Percentiles rank a stretch among this genome's conserved stretches.
Conservation (phyloP, 2,888 invertebrate genomes). For the Nomada lathburiana region DNA sequence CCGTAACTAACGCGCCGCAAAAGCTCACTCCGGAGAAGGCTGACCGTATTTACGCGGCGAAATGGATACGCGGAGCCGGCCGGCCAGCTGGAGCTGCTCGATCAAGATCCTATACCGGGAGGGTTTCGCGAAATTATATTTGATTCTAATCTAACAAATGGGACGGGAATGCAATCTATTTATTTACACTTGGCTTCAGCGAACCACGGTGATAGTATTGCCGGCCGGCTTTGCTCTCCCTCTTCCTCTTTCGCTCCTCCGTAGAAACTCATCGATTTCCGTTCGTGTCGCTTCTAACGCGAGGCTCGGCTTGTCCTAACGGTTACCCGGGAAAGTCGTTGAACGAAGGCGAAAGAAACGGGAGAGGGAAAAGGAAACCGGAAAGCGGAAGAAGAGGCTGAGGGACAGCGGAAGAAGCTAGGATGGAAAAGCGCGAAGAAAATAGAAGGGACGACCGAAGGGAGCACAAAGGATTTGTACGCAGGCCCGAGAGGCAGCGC, state of each 20-base stretch:
- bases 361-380: not conserved
- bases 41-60: conserved; percentile 54
- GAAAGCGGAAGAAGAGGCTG: not conserved
- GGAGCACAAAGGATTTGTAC: conserved; percentile 1
- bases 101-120: conserved; percentile 51
- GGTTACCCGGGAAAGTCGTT: conserved; percentile 1
- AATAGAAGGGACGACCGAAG: not conserved
- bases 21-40: conserved; percentile 47
- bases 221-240: conserved; percentile 24
- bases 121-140: conserved; percentile 79
- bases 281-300: conserved; percentile 15
- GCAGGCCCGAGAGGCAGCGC: conserved; percentile 33
- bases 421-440: not conserved
- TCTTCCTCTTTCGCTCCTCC: not conserved
- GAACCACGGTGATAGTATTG: conserved; percentile 70
- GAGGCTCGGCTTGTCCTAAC: conserved; percentile 9
- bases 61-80: conserved; percentile 52
- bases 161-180: conserved; percentile 79
- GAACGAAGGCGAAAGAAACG: not conserved
- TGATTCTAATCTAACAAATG: conserved; percentile 83
- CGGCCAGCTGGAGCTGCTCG: not conserved
- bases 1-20: conserved; percentile 50
- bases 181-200: conserved; percentile 80
- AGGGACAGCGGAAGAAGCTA: not conserved
- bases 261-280: conserved; percentile 47